These are phyloP conservation scores for Drosophila repletoides DNA, from an alignment of 1,140 invertebrate species.

Conservation along the genomic window DNA sequence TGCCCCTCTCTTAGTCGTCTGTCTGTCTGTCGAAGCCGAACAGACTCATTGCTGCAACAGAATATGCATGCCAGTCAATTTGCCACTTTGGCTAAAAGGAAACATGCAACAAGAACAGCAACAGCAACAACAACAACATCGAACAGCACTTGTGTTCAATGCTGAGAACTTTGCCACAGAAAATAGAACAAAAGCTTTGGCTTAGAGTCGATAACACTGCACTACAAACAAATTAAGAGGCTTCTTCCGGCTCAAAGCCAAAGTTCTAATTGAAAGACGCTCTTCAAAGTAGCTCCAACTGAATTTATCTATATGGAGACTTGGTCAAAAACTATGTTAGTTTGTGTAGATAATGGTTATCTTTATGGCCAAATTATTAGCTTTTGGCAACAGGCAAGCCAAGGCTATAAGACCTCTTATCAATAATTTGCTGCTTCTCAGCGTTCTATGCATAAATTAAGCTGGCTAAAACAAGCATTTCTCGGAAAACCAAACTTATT, in stretches of 20 bases:
- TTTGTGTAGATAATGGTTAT: too few species aligned
- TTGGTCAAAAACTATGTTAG: too few species aligned
- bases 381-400: too few species aligned
- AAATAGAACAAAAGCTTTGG: constrained; percentile 75
- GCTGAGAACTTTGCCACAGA: constrained; percentile 51
- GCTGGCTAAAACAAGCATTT: too few species aligned
- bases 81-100: constrained; percentile 79
- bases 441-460: too few species aligned
- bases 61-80: constrained; percentile 78
- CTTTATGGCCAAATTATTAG: too few species aligned
- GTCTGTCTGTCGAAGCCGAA: constrained; percentile 44
- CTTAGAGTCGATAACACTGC: constrained; percentile 65
- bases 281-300: background rate
- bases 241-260: too few species aligned
- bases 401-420: too few species aligned
- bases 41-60: constrained; percentile 31
- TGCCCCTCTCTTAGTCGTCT: constrained; percentile 18
- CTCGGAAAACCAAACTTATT: too few species aligned
- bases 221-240: constrained; percentile 15
- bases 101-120: constrained; percentile 58
- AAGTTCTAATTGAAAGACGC: background rate
- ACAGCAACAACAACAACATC: constrained; percentile 49
- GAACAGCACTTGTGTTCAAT: constrained; percentile 65
- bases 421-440: too few species aligned
- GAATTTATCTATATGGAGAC: too few species aligned